Percentiles rank a stretch among this genome's conserved stretches.
Conservation (phyloP, 2,888 invertebrate genomes). For the Syritta pipiens region DNA sequence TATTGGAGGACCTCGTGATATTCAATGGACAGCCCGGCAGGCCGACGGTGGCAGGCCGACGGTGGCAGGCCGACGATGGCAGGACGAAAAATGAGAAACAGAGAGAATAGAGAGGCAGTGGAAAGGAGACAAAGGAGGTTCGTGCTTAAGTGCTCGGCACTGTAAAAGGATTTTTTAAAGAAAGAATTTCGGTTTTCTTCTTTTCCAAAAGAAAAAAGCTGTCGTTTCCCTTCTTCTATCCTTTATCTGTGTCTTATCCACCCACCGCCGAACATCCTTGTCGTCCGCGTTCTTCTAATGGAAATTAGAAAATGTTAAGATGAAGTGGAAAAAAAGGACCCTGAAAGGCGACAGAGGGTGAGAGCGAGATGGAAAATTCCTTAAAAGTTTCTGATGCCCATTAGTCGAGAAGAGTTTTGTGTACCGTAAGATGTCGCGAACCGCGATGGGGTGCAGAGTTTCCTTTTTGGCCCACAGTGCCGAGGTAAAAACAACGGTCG, state of each 20-base stretch:
- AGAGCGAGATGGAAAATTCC: conserved; percentile 17
- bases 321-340: conserved; percentile 40
- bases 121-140: conserved; percentile 58
- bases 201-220: no score
- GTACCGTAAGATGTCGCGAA: conserved; percentile 64
- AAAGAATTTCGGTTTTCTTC: conserved; percentile 31
- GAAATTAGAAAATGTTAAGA: conserved; percentile 67
- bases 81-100: no score
- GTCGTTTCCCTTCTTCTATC: conserved; percentile 34
- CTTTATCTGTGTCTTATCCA: conserved; percentile 57
- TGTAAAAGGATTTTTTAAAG: conserved; percentile 68
- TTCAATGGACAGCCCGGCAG: conserved; percentile 55
- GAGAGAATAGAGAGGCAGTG: no score
- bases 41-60: conserved; percentile 40
- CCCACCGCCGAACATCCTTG: conserved; percentile 14
- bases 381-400: conserved; percentile 67
- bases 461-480: conserved; percentile 9
- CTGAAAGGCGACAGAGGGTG: not conserved
- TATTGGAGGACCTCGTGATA: conserved; percentile 54
- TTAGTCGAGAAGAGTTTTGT: conserved; percentile 67
- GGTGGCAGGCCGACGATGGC: conserved; percentile 32
- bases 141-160: conserved; percentile 67
- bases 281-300: conserved; percentile 53
- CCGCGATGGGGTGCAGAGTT: conserved; percentile 56
- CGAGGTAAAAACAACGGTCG: conserved; percentile 53